phyloP scores from a whole-genome alignment of 2,113 vertebrate species.

The Ctenodactylus gundi region DNA sequence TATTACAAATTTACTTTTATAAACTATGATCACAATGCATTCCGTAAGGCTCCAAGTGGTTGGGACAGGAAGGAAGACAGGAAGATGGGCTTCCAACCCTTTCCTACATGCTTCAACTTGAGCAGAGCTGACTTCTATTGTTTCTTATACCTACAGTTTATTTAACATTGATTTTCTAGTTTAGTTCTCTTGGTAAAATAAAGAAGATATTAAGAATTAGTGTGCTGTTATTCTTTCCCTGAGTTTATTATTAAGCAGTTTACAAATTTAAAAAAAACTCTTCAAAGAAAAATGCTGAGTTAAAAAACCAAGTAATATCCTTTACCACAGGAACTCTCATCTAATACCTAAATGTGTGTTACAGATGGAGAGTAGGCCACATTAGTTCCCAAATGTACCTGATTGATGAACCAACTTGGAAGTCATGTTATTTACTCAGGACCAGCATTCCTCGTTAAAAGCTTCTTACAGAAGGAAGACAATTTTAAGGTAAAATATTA shows the following conservation, averaged over 20 bases:
- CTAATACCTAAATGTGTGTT: not conserved
- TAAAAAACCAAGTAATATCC: not conserved
- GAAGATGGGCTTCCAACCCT: not conserved
- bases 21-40: not conserved
- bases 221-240: not conserved
- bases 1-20: not conserved
- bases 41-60: not conserved
- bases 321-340: not conserved
- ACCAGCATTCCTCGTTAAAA: not conserved
- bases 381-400: not conserved
- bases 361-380: not conserved
- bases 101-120: not conserved
- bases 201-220: not conserved
- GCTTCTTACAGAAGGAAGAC: not conserved
- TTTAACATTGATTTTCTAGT: not conserved
- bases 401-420: not conserved
- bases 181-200: not conserved
- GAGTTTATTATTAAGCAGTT: not conserved
- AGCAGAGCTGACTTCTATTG: not conserved
- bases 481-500: not conserved
- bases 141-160: not conserved
- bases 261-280: not conserved
- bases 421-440: not conserved
- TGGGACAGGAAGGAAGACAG: not conserved
- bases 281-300: not conserved